phyloP scores from a whole-genome alignment of 1,140 invertebrate species.

The Chymomyza costata region DNA sequence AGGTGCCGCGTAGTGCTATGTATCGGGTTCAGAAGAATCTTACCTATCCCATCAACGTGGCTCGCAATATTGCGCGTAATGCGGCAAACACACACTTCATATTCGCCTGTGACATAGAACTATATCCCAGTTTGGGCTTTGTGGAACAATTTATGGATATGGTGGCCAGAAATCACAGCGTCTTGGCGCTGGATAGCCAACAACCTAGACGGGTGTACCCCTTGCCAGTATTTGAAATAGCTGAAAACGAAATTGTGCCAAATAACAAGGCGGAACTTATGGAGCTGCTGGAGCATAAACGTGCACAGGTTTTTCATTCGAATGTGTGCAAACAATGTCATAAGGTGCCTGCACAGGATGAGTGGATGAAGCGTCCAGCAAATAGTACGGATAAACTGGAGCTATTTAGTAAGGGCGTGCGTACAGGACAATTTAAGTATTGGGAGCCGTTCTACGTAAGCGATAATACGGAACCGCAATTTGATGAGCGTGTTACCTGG shows the following conservation, averaged over 20 bases:
- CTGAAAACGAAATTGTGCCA: constrained; percentile 76
- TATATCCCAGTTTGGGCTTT: constrained; percentile 87
- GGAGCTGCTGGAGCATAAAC: constrained; percentile 82
- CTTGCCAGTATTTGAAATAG: constrained; percentile 60
- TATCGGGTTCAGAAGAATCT: constrained; percentile 86
- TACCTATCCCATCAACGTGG: constrained; percentile 91
- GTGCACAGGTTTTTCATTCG: constrained; percentile 91
- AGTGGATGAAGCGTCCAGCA: constrained; percentile 82
- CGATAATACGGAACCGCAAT: constrained; percentile 88
- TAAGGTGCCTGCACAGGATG: constrained; percentile 86
- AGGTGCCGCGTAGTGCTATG: constrained; percentile 77
- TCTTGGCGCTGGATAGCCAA: constrained; percentile 43
- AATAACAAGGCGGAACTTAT: constrained; percentile 83
- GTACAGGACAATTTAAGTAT: constrained; percentile 82
- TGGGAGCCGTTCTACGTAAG: constrained; percentile 95
- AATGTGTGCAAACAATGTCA: constrained; percentile 91
- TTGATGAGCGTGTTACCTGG: constrained; percentile 91
- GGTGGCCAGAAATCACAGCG: constrained; percentile 82
- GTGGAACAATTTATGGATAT: constrained; percentile 86
- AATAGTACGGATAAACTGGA: constrained; percentile 79
- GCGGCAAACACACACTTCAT: constrained; percentile 88
- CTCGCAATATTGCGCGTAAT: constrained; percentile 88
- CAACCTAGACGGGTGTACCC: constrained; percentile 46
- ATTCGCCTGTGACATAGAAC: constrained; percentile 90
- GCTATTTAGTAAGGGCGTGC: constrained; percentile 87